These are phyloP conservation scores for Propithecus perrieri DNA, from an alignment of 2,797 vertebrate species.

Conservation along the genomic window DNA sequence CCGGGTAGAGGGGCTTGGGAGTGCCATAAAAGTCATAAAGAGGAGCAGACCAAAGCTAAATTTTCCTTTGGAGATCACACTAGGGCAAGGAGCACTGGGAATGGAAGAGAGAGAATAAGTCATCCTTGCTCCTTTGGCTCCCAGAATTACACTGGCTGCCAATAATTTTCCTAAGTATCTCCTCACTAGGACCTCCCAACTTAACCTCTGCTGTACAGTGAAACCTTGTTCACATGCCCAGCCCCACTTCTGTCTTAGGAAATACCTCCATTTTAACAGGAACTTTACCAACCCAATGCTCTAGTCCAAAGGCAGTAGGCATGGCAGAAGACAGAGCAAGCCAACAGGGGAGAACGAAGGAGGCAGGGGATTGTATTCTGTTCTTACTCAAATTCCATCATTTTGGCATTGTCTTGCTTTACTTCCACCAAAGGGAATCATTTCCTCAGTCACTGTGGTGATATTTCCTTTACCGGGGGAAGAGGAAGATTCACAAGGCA, in stretches of 20 bases:
- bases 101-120: background rate
- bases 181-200: background rate
- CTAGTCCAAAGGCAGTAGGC: background rate
- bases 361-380: background rate
- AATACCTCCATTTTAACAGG: background rate
- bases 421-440: background rate
- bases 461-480: background rate
- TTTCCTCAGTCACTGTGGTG: slow-evolving; percentile 11
- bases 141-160: background rate
- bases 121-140: background rate
- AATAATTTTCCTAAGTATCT: background rate
- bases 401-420: background rate
- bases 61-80: background rate
- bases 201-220: background rate
- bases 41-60: background rate
- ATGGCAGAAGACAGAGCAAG: background rate
- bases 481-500: background rate
- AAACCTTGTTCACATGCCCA: background rate
- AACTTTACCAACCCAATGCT: background rate
- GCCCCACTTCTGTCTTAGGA: background rate
- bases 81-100: background rate
- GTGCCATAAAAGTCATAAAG: background rate
- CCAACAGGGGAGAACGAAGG: background rate
- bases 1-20: background rate
- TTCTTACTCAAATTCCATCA: background rate